These are phyloP conservation scores for Lutraria rhynchaena DNA, from an alignment of 1,140 invertebrate species.

Conservation along the genomic window DNA sequence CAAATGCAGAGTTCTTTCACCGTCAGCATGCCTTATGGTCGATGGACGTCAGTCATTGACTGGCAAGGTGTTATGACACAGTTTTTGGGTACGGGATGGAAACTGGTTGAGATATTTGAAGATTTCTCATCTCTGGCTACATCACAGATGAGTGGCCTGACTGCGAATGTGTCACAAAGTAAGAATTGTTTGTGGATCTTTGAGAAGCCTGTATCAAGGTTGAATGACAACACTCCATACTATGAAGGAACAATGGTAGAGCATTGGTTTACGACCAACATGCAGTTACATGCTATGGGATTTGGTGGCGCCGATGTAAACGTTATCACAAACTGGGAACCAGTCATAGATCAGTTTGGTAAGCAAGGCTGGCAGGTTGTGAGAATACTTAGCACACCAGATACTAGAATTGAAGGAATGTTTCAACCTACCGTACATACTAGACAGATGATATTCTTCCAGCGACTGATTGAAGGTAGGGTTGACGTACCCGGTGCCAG, in stretches of 20 bases:
- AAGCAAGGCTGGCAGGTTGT: constrained; percentile 34
- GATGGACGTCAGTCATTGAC: not conserved
- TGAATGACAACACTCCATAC: constrained; percentile 26
- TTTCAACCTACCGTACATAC: constrained; percentile 26
- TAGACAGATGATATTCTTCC: constrained; percentile 43
- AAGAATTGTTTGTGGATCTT: constrained; percentile 54
- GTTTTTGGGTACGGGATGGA: constrained; percentile 44
- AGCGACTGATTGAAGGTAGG: constrained; percentile 29
- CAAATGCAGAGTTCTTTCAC: constrained; percentile 17
- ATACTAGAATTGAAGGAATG: constrained; percentile 17
- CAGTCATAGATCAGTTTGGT: constrained; percentile 24
- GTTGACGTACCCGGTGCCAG: constrained; percentile 7
- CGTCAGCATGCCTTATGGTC: not conserved
- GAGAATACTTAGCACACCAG: constrained; percentile 30
- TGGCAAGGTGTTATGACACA: constrained; percentile 44
- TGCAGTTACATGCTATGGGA: constrained; percentile 14
- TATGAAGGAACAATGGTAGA: constrained; percentile 48
- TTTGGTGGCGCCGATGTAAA: constrained; percentile 22
- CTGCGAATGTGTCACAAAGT: not conserved
- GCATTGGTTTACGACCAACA: constrained; percentile 20
- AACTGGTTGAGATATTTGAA: constrained; percentile 42
- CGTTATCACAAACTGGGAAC: constrained; percentile 42
- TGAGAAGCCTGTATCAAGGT: constrained; percentile 40
- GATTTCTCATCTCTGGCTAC: constrained; percentile 7
- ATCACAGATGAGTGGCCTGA: not conserved